These are phyloP conservation scores for Aphaenogaster ashmeadi DNA, from an alignment of 1,140 invertebrate species.

Conservation along the genomic window DNA sequence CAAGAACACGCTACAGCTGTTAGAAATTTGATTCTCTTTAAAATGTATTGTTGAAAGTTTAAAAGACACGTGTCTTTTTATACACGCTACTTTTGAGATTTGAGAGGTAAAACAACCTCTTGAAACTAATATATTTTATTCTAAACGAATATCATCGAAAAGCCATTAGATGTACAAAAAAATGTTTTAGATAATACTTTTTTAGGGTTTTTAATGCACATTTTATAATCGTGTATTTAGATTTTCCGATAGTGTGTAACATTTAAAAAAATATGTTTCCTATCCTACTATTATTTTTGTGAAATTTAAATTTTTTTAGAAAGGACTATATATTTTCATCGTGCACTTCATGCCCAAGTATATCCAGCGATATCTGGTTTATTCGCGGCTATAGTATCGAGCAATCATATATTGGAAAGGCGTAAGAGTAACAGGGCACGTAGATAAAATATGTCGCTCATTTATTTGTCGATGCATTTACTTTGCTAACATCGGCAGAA, in stretches of 20 bases:
- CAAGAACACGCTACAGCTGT: not conserved
- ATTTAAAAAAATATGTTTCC: not conserved
- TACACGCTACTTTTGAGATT: not conserved
- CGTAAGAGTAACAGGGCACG: not conserved
- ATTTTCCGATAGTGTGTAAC: not conserved
- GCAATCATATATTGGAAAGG: not conserved
- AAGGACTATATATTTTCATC: not conserved
- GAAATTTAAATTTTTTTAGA: constrained; percentile 1
- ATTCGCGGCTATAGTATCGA: not conserved
- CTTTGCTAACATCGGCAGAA: not conserved
- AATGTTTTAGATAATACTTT: not conserved
- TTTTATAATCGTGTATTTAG: not conserved
- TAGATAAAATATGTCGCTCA: constrained; percentile 4
- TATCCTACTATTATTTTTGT: not conserved
- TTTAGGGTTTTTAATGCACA: not conserved
- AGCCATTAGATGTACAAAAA: not conserved
- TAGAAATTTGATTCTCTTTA: constrained; percentile 4
- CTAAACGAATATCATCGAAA: not conserved
- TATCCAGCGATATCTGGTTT: not conserved
- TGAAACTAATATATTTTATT: constrained; percentile 5
- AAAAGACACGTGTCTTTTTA: not conserved
- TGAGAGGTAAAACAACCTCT: not conserved
- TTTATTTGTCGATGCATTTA: constrained; percentile 8
- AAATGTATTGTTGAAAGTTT: not conserved
- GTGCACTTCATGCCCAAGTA: not conserved